Evolutionary conservation across 2,113 vertebrate species (phyloP).

Genomic region (Strix uralensis): DNA sequence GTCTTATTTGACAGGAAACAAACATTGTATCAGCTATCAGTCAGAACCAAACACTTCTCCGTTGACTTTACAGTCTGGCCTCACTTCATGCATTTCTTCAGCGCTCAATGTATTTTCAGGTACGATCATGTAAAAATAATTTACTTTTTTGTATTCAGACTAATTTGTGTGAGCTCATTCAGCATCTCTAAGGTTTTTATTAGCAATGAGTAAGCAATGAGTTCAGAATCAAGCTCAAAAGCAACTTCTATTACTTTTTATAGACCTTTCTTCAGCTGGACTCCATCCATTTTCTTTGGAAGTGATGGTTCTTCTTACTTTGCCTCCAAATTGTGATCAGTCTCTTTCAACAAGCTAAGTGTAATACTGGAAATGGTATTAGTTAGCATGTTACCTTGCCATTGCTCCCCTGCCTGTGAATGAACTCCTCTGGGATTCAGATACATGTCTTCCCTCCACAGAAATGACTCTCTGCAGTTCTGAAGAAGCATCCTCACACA

Average conservation of each 20-base stretch:
- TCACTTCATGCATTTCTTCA: background rate
- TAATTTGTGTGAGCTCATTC: background rate
- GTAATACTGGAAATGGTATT: background rate
- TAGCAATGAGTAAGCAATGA: background rate
- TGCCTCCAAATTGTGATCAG: background rate
- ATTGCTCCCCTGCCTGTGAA: slow-evolving; percentile 75
- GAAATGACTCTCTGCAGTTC: slow-evolving; percentile 72
- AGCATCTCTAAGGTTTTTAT: background rate
- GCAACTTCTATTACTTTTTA: background rate
- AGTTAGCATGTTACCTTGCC: slow-evolving; percentile 79
- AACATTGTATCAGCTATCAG: background rate
- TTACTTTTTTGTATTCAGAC: background rate
- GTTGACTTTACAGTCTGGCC: background rate
- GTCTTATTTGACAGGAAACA: background rate
- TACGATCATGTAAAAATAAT: background rate
- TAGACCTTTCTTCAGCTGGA: background rate
- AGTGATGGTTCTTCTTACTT: background rate
- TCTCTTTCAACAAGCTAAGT: background rate
- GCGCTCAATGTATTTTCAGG: background rate
- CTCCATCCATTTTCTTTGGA: background rate
- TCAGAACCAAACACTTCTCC: background rate
- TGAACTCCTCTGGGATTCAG: slow-evolving; percentile 69
- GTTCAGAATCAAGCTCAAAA: background rate
- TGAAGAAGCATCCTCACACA: slow-evolving; percentile 70
- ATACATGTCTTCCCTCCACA: slow-evolving; percentile 69